Base-by-base conservation (phyloP, 92 coral and sea anemone genomes). In the Paramuricea clavata region DNA sequence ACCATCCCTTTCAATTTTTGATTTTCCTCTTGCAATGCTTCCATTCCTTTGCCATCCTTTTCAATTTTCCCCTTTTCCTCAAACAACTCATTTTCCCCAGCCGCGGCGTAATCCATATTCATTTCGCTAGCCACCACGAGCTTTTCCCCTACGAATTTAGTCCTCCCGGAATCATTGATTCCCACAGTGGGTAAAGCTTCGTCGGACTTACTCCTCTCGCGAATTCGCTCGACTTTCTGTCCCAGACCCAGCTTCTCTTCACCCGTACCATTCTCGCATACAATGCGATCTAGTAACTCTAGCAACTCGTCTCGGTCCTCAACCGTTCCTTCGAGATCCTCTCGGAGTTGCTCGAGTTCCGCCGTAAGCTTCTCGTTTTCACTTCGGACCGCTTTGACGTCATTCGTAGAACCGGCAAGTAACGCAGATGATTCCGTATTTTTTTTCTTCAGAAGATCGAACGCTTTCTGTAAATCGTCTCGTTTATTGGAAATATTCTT, bases 1-100 rank as follows among this genome's bases (percentile, higher is more conserved):
- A 92, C 87, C 49, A 89, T 87, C 35, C 82, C 87, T 57, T 92
- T 92, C 23, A 90, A 77, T 82, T 83, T 85, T 78, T 88, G 88
- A 56, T 90, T 44, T 41, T 81, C 93, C 19, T 81, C 88, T 21
- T 78, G 52, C 74, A 87, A 65, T 26, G 81, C 93, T 19, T 72
- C 81, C 85, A 78, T 81, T 86, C 19, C 74, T 86, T 89, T 85
- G 28, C 60, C 74, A 74, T 19, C 15, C 0, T 10, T 30, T 33
- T 17, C 69, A 77, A 13, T 50, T 35, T 77, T 49, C 47, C 36
- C 26, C 7, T 59, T 50, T 21, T n/a, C 49, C 35, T 59, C 44
- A 22, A 72, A 39, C 78, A 72, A 13, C 28, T 16, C 52, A 41
- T 39, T 22, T 72, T 72, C 72, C 5, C 36, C 72, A 2, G 39